These are phyloP conservation scores for Lepus oiostolus DNA, from an alignment of 2,797 vertebrate genomes.

Conservation along the genomic window DNA sequence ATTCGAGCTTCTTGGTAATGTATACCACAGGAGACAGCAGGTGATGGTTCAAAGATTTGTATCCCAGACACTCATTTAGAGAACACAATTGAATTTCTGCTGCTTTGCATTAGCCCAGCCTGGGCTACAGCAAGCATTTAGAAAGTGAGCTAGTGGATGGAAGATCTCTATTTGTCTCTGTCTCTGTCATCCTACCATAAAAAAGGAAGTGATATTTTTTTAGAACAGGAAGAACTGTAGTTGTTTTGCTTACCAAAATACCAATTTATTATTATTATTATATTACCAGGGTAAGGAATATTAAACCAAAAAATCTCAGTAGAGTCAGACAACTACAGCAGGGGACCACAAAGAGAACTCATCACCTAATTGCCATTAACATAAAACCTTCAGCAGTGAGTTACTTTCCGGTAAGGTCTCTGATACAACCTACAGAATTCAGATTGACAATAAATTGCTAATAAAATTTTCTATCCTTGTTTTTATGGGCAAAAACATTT, in stretches of 20 bases:
- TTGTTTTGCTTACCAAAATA: not conserved
- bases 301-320: not conserved
- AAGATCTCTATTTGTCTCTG: too few relatives aligned
- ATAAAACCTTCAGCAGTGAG: not conserved
- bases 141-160: too few relatives aligned
- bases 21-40: too few relatives aligned
- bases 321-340: not conserved
- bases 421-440: not conserved
- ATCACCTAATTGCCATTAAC: not conserved
- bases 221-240: too few relatives aligned
- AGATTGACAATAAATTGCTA: not conserved
- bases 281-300: not conserved
- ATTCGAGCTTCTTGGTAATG: too few relatives aligned
- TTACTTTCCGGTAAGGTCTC: not conserved
- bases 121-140: too few relatives aligned
- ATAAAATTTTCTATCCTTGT: not conserved
- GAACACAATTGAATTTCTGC: too few relatives aligned
- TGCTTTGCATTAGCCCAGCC: too few relatives aligned
- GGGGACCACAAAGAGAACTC: not conserved
- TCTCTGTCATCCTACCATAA: too few relatives aligned
- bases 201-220: too few relatives aligned
- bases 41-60: too few relatives aligned
- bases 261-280: not conserved
- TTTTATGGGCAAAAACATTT: conserved; percentile 32
- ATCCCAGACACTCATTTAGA: too few relatives aligned